phyloP scores from a whole-genome alignment of 2,113 vertebrate genomes.

The Cyprinus carpio region DNA sequence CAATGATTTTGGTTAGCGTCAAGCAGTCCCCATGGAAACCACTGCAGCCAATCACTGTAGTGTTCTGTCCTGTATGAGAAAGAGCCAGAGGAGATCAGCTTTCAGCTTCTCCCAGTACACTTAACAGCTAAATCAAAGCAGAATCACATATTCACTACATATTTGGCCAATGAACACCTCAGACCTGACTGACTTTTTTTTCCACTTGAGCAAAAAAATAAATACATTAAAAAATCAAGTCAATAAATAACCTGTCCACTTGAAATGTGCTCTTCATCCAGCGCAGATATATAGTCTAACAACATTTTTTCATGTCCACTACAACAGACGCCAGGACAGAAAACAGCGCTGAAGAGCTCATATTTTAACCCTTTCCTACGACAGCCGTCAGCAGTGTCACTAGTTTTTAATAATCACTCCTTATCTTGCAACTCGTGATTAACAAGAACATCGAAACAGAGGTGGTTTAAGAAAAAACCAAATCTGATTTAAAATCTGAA shows the following conservation, averaged over 20 bases:
- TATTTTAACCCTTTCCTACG: not conserved
- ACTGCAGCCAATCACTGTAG: slow-evolving; percentile 90
- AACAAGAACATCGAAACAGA: no score
- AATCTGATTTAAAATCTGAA: no score
- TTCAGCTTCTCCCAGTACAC: no score
- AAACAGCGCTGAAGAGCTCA: not conserved
- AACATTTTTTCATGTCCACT: not conserved
- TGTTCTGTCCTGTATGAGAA: slow-evolving; percentile 84
- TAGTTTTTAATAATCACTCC: no score
- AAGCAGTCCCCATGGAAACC: slow-evolving; percentile 98
- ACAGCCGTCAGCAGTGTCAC: no score
- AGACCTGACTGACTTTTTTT: not conserved
- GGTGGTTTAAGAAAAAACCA: no score
- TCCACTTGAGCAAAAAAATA: not conserved
- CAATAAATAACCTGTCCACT: not conserved
- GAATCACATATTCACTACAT: no score
- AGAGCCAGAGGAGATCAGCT: not conserved
- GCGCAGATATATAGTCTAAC: not conserved
- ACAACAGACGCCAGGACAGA: not conserved
- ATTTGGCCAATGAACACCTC: not conserved
- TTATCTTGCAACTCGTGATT: no score
- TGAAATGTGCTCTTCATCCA: not conserved
- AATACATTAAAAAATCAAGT: no score
- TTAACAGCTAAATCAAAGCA: not conserved
- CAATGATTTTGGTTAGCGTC: slow-evolving; percentile 96